Conservation (phyloP, 2,113 vertebrate genomes). For the Ariopsis seemanni region DNA sequence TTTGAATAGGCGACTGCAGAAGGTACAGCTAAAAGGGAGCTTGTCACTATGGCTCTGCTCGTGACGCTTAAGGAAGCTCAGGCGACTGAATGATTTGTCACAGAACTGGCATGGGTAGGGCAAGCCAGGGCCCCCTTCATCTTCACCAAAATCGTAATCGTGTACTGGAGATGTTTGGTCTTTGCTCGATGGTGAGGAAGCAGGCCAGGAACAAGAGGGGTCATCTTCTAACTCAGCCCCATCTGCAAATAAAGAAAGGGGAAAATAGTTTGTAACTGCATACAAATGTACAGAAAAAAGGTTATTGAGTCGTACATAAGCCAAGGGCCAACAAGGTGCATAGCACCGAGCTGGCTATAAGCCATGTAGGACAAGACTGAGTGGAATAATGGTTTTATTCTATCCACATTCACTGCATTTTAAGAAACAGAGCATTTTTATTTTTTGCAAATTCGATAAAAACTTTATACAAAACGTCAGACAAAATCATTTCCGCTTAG, state of each 20-base stretch:
- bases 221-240: slow-evolving; percentile 95
- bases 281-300: neutral
- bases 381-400: no score
- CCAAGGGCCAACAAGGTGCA: no score
- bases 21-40: slow-evolving; percentile 96
- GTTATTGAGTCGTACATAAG: neutral
- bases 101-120: slow-evolving; percentile 98
- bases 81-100: slow-evolving; percentile 96
- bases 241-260: slow-evolving; percentile 71
- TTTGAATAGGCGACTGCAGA: slow-evolving; percentile 96
- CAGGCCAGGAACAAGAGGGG: slow-evolving; percentile 93
- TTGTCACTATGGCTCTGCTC: slow-evolving; percentile 98
- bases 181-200: slow-evolving; percentile 97
- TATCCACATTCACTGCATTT: no score
- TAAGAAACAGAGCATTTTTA: no score
- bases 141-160: slow-evolving; percentile 94
- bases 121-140: slow-evolving; percentile 89
- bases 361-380: no score
- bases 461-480: no score
- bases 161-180: slow-evolving; percentile 95
- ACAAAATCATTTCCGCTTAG: no score
- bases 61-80: slow-evolving; percentile 97
- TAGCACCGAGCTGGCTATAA: no score
- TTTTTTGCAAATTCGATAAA: no score
- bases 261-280: neutral